Base-by-base conservation (phyloP, 2,888 invertebrate genomes). In the Athetis lepigone region DNA sequence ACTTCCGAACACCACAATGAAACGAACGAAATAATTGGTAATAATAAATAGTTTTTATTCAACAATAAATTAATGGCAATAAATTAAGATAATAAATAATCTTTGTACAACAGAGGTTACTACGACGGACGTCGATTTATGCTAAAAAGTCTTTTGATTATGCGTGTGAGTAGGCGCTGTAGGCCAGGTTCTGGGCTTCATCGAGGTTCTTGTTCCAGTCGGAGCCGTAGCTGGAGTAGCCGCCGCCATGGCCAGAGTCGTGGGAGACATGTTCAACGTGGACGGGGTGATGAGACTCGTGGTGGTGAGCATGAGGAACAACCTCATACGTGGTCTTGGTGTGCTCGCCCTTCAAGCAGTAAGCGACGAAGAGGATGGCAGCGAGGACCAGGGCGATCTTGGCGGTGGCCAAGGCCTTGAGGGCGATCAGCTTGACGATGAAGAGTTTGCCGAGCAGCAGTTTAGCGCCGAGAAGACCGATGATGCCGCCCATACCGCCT, bases 341-440 rank as follows among this genome's bases (percentile, higher is more conserved):
- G 33, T 92, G 90, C 50, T 93, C 95, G 0, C 91, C 91, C 65
- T 95, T 95, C 78, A 95, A 70, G 64, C 94, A 94, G 85, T 88
- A 93, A 2, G 94, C 94, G 0, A 91, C 90, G 75, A 94, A 91
- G 80, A 98, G 96, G 77, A 98, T 96, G 58, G 96, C 96, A 39
- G 97, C 96, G 40, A 98, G 95, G 74, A 97, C 95, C 8, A 98
- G 91, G 0, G 98, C 98, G 76, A 98, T 96, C 94, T 98, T 98
- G 78, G 97, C 98, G 71, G 98, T 96, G 43, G 98, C 95, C 62
- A 98, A 95, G 8, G 98, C 98, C 91, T 98, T 98, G 90, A 98
- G 96, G 9, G 98, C 97, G 68, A 98, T 95, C 40, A 98, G 94
- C 90, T 98, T 98, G 85, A 98, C 94, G 88, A 97, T 97, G 89